Evolutionary conservation across 2,113 vertebrate species (phyloP), one percentile per base, ranked within the genome.

Genomic region (Crotalus tigris): DNA sequence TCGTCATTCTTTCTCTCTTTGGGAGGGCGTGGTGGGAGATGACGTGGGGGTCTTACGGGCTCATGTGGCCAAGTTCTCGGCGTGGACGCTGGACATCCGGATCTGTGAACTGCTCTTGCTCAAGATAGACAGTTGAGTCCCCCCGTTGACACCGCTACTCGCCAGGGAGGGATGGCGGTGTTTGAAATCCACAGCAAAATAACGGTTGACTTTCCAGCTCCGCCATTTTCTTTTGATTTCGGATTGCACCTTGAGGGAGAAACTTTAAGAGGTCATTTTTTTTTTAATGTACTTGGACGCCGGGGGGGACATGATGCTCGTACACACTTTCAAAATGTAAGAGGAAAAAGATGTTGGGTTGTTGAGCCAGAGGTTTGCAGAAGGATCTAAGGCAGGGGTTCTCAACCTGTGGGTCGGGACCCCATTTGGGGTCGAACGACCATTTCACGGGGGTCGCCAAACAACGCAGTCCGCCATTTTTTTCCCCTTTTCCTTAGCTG

Each of bases 81-180:
- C 99, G 94, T 99, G 98, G 90, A 99, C 98, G 97, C 98, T 99
- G 92, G 99, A 99, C 99, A 99, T 99, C 95, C 99, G 99, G 95
- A 99, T 99, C 98, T 99, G 99, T 88, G 99, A 99, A 98, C 99
- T 99, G 98, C 99, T 99, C 98, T 99, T 99, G 98, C 99, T 99
- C 95, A 99, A 98, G 97, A 99, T 99, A 95, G 99, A 99, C 95
- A 99, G 98, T 97, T 99, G 99, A 55, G 99, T 99, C 90, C 99
- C 99, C 94, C 99, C 99, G 89, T 99, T 99, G 97, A 99, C 99
- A 61, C 99, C 99, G 88, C 99, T 99, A 98, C 99, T 99, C 96
- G 99, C 99, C 98, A 99, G 97, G 69, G 99, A 99, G 0, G 99
- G 99, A 94, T 99, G 99, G 93, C 99, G 98, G 96, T 99, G 99